Evolutionary conservation across 2,888 invertebrate species (phyloP).

Genomic region (Himalopsyche anomala): DNA sequence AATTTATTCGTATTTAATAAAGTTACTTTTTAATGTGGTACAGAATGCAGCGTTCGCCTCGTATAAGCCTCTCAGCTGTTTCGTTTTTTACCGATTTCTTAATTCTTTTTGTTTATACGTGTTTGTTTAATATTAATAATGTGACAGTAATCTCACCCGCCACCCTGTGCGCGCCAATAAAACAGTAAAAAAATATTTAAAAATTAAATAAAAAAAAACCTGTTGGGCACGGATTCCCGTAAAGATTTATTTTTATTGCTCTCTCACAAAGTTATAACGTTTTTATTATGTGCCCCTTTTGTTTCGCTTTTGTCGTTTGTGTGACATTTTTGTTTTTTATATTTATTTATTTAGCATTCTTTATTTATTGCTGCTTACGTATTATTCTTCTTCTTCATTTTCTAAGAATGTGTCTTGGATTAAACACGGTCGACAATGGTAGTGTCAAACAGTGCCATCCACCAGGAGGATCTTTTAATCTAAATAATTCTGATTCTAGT

Average conservation of each 20-base stretch:
- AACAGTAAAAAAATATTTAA: constrained; percentile 49
- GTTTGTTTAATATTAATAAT: constrained; percentile 35
- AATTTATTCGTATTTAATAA: too few species aligned
- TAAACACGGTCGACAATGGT: background rate
- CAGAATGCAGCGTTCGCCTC: background rate
- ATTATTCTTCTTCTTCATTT: background rate
- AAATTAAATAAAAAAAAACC: constrained; percentile 26
- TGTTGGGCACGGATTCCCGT: constrained; percentile 48
- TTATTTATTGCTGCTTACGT: constrained; percentile 16
- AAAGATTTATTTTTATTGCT: constrained; percentile 59
- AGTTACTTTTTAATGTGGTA: too few species aligned
- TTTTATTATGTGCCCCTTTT: constrained; percentile 57
- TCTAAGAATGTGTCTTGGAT: background rate
- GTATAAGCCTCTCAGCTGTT: background rate
- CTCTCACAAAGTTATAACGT: constrained; percentile 59
- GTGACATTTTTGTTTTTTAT: constrained; percentile 40
- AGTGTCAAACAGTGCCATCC: background rate
- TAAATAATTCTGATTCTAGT: too few species aligned
- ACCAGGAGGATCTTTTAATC: background rate
- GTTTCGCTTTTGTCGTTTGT: constrained; percentile 47
- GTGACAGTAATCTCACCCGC: constrained; percentile 39
- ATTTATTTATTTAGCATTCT: constrained; percentile 43
- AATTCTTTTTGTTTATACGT: constrained; percentile 3
- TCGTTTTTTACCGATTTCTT: background rate
- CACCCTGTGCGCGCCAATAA: constrained; percentile 21